These are phyloP conservation scores for Pammene aurita DNA, from an alignment of 2,888 invertebrate species.

Conservation along the genomic window DNA sequence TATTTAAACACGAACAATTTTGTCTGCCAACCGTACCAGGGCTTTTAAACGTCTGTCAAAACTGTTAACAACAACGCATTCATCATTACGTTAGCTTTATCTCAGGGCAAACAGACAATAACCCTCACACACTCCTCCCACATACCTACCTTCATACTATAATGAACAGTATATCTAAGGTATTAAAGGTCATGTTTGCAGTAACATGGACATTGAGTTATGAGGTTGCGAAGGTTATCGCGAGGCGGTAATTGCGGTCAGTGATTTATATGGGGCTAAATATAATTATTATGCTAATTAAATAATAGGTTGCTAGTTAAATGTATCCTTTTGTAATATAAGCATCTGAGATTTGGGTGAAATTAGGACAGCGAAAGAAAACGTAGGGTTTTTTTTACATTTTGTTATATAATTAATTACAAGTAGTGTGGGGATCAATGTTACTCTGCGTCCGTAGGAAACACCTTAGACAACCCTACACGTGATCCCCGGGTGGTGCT, in stretches of 20 bases:
- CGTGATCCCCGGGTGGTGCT: too few relatives aligned
- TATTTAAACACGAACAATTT: not conserved
- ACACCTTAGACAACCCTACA: too few relatives aligned
- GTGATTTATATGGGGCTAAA: conserved; percentile 34
- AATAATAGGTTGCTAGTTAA: conserved; percentile 22
- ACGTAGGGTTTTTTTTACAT: too few relatives aligned
- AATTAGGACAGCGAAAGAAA: too few relatives aligned
- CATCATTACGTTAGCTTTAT: conserved; percentile 44
- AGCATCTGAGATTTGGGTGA: not conserved
- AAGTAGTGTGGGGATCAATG: too few relatives aligned
- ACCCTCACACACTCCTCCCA: not conserved
- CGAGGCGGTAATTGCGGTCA: conserved; percentile 23
- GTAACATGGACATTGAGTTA: not conserved
- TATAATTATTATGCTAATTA: conserved; percentile 38
- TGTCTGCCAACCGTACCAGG: conserved; percentile 43
- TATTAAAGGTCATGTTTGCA: not conserved
- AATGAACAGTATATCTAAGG: not conserved
- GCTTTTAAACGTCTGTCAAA: conserved; percentile 66
- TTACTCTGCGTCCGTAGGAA: too few relatives aligned
- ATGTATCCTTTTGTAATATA: not conserved
- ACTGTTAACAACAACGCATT: conserved; percentile 58
- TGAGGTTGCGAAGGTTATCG: conserved; percentile 18
- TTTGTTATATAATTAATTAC: too few relatives aligned
- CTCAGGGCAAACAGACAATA: conserved; percentile 31
- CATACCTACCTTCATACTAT: not conserved